Base-by-base conservation (phyloP, 2,888 invertebrate genomes). In the Lordiphosa fenestrarum region DNA sequence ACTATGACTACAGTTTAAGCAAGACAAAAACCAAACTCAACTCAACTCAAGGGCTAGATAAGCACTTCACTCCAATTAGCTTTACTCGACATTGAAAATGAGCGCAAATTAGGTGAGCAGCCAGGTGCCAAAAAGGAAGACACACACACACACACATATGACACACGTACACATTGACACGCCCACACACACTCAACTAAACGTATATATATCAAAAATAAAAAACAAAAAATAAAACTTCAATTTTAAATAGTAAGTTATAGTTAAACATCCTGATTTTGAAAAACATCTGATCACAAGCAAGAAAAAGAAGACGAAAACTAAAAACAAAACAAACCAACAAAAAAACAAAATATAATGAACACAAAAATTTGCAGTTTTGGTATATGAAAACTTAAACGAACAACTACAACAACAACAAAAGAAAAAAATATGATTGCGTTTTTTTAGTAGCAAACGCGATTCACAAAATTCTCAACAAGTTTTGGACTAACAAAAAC, bases 391-490 rank as follows among this genome's bases (percentile, higher is more conserved):
- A 53, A 58, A 58, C 41, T 23, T 42, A 67, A 57, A 62, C 41
- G 57, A 30, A 54, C 65, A 68, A 38, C 4, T 21, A 60, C 63
- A 70, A 66, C 23, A 46, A 63, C 57, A 35, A n/a, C n/a, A 58
- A 51, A 51, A 65, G 46, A 39, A 65, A 53, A 65, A 67, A 15
- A 15, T 15, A 62, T 63, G 62, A 87, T 88, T 88, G 88, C 88
- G 88, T 88, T 88, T 88, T 88, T 88, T 88, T 88, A 87, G 88
- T 88, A 88, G 88, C 88, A 76, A 84, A 84, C 84, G 87, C 87
- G 86, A 86, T 82, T 86, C 69, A 67, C 73, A 70, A 85, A 84
- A 83, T 78, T 77, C 48, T 53, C 50, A 65, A 64, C n/a, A 57
- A 53, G 64, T 71, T 75, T 53, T 65, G 50, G 48, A 69, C 57